These are phyloP conservation scores for Notarius quadriscutis DNA, from an alignment of 2,113 vertebrate species.

Conservation along the genomic window DNA sequence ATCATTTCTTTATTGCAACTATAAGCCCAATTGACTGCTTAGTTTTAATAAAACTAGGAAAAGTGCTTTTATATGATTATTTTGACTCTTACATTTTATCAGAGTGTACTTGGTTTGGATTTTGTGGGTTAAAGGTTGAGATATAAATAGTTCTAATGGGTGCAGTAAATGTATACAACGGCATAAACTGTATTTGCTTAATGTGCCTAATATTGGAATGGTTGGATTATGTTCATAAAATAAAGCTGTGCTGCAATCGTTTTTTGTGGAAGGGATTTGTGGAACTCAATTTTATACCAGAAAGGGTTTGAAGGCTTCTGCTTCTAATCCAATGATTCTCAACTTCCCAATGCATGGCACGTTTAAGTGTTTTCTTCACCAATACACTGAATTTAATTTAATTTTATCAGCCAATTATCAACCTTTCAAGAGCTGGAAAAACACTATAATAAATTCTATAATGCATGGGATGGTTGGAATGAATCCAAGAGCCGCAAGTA, in stretches of 20 bases:
- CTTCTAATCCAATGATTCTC: slow-evolving; percentile 12
- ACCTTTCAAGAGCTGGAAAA: slow-evolving; percentile 7
- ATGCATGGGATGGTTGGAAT: slow-evolving; percentile 13
- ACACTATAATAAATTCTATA: slow-evolving; percentile 3
- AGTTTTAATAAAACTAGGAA: background rate
- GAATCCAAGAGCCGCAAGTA: background rate
- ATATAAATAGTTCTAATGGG: background rate
- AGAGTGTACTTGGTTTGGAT: background rate
- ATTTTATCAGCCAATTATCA: slow-evolving; percentile 18
- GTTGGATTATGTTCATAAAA: slow-evolving; percentile 3
- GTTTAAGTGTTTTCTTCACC: background rate
- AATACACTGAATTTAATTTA: slow-evolving; percentile 5
- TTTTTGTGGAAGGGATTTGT: background rate
- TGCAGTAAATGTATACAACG: background rate
- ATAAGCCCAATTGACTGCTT: background rate
- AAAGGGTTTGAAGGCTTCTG: slow-evolving; percentile 4
- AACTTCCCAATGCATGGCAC: slow-evolving; percentile 1
- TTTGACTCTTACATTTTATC: background rate
- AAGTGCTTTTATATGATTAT: background rate
- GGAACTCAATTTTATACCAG: background rate
- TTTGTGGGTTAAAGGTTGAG: background rate
- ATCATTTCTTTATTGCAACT: background rate
- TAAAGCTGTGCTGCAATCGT: background rate
- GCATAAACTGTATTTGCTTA: background rate
- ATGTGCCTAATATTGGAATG: background rate